These are phyloP conservation scores for Sinhomidia bicolor DNA, from an alignment of 2,888 invertebrate species.

Conservation along the genomic window DNA sequence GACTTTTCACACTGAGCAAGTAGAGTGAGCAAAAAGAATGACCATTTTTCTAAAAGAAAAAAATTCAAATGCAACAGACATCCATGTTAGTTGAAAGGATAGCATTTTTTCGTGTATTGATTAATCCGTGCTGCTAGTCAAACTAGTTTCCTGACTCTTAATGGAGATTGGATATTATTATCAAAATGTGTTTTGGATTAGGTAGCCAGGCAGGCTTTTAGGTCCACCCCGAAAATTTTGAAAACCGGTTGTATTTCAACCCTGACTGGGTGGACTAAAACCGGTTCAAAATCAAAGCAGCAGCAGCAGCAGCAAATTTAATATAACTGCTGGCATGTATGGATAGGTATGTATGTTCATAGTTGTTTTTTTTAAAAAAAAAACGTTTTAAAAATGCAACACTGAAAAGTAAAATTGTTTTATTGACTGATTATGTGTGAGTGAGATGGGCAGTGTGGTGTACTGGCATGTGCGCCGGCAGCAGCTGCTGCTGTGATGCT, in stretches of 20 bases:
- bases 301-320: too few relatives aligned
- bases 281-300: too few relatives aligned
- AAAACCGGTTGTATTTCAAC: neutral
- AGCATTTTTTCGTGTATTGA: neutral
- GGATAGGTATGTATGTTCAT: neutral
- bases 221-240: neutral
- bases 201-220: neutral
- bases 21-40: neutral
- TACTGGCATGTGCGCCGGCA: conserved; percentile 16
- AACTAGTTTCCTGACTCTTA: neutral
- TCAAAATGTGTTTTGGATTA: too few relatives aligned
- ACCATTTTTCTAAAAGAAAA: neutral
- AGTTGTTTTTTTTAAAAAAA: neutral
- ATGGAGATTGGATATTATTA: too few relatives aligned
- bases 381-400: too few relatives aligned
- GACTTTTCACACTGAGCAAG: neutral
- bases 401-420: neutral
- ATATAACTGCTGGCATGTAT: too few relatives aligned
- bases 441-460: neutral
- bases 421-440: neutral
- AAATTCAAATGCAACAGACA: neutral
- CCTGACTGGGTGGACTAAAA: neutral
- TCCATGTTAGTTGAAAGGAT: neutral
- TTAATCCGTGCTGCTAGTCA: neutral
- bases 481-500: conserved; percentile 20